Evolutionary conservation across 2,888 invertebrate genomes (phyloP).

Genomic region (Serrognathus titanus): DNA sequence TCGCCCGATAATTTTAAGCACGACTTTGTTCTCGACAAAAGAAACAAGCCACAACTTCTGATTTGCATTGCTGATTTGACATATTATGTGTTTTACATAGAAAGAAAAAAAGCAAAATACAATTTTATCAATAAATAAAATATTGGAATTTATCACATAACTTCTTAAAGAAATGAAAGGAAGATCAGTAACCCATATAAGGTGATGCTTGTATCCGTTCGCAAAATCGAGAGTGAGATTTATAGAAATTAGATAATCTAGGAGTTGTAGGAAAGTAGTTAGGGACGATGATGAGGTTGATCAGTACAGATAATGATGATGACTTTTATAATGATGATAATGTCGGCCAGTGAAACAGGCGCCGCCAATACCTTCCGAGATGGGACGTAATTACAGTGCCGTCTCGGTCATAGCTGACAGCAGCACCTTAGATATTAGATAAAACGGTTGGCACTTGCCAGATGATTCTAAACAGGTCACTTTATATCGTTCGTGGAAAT

Average conservation of each 20-base stretch:
- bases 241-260: neutral
- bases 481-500: too few species aligned
- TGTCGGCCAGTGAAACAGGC: constrained; percentile 44
- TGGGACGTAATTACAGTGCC: constrained; percentile 45
- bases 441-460: constrained; percentile 29
- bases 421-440: constrained; percentile 39
- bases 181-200: too few species aligned
- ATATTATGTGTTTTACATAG: too few species aligned
- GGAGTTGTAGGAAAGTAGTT: constrained; percentile 15
- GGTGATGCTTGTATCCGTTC: too few species aligned
- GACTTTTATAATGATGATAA: constrained; percentile 50
- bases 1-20: too few species aligned
- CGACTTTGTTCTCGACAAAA: too few species aligned
- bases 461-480: constrained; percentile 3
- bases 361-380: constrained; percentile 45
- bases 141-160: too few species aligned
- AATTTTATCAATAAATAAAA: too few species aligned
- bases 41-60: too few species aligned
- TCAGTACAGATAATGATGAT: constrained; percentile 48
- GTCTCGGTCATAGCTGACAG: constrained; percentile 39
- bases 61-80: too few species aligned
- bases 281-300: constrained; percentile 37
- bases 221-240: neutral
- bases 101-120: too few species aligned
- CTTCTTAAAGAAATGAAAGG: too few species aligned